phyloP scores from a whole-genome alignment of 2,888 invertebrate genomes.

The Apamea sordens region DNA sequence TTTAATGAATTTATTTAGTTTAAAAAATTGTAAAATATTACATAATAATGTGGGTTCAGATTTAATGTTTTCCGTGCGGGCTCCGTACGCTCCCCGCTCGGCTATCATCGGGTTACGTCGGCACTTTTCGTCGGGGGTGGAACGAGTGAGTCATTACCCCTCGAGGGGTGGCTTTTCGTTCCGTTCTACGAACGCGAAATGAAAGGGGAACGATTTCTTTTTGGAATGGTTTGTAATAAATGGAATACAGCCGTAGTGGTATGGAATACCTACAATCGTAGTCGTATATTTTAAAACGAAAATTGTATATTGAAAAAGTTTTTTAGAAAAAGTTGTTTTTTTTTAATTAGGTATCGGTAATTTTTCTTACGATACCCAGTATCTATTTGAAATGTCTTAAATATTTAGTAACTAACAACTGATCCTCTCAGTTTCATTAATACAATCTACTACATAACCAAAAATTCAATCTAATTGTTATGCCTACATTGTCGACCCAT shows the following conservation, averaged over 20 bases:
- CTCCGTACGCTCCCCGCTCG: conserved; percentile 77
- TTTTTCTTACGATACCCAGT: background rate
- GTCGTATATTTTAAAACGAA: background rate
- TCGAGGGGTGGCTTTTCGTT: conserved; percentile 84
- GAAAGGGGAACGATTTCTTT: conserved; percentile 24
- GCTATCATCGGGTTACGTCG: conserved; percentile 77
- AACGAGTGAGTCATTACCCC: conserved; percentile 85
- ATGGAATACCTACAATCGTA: no score
- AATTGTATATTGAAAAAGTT: background rate
- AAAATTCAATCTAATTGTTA: background rate
- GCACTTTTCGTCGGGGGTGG: conserved; percentile 76
- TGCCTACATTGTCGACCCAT: background rate
- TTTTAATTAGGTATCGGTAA: background rate
- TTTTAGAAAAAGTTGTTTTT: background rate
- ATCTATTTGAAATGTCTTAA: background rate
- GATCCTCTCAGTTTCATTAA: background rate
- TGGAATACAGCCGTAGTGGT: no score
- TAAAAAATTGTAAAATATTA: conserved; percentile 80
- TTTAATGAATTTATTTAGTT: conserved; percentile 59
- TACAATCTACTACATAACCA: no score
- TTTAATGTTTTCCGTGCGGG: conserved; percentile 82
- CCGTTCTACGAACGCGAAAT: conserved; percentile 73
- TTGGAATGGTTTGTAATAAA: conserved; percentile 7
- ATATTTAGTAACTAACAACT: background rate
- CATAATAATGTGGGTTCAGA: conserved; percentile 82